Conservation (phyloP, 2,888 invertebrate genomes). For the Rhagonycha fulva region DNA sequence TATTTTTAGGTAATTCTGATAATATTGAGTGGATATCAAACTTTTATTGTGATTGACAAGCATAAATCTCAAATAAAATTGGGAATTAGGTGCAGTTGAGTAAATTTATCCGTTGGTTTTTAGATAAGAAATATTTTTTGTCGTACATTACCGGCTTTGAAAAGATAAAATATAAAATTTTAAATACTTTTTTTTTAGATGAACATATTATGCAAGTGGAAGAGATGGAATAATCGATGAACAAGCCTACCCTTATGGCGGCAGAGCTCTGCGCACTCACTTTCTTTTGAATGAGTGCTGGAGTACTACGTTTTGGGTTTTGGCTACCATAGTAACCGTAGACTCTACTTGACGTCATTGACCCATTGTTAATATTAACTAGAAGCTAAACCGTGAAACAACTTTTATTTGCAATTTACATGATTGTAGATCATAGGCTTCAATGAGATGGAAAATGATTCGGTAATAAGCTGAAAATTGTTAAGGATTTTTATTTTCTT, state of each 20-base stretch:
- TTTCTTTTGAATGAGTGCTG: slow-evolving; percentile 33
- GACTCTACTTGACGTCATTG: slow-evolving; percentile 29
- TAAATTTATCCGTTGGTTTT: neutral
- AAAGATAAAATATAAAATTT: neutral
- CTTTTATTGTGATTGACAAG: neutral
- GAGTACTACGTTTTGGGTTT: slow-evolving; percentile 33
- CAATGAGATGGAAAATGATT: neutral
- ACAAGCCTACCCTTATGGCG: slow-evolving; percentile 21
- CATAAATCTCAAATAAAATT: neutral
- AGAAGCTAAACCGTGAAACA: slow-evolving; percentile 15
- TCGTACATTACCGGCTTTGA: neutral
- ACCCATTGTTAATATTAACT: slow-evolving; percentile 30
- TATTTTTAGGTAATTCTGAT: neutral
- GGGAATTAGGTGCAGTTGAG: neutral
- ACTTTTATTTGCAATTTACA: slow-evolving; percentile 15
- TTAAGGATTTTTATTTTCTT: neutral
- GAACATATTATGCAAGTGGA: slow-evolving; percentile 3
- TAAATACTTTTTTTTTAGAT: neutral
- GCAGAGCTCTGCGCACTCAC: slow-evolving; percentile 31
- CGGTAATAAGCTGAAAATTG: neutral
- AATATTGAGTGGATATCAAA: neutral
- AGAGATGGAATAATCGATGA: slow-evolving; percentile 28
- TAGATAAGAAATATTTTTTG: neutral
- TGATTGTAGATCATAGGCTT: neutral
- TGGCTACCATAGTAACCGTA: slow-evolving; percentile 31